Base-by-base conservation (phyloP, 2,797 vertebrate species). In the Galaxias olidus region DNA sequence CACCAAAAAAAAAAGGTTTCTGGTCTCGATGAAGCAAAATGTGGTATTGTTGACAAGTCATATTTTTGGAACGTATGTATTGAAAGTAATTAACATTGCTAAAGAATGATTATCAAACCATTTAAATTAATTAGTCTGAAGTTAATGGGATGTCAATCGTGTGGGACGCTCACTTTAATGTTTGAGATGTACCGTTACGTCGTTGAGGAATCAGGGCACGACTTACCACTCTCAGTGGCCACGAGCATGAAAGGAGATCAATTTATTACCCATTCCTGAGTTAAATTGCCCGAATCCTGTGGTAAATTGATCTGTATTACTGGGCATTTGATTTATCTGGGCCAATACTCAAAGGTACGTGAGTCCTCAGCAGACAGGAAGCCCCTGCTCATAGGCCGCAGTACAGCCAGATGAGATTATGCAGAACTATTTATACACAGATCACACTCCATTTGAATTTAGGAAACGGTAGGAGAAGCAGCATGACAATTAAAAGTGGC, bases 221-320 rank as follows among this genome's bases (percentile, higher is more conserved):
- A 18, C 53, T 59, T 13, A 43, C 46, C 57, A 61, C 47, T 54
- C n/a, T 17, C 69, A 68, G 62, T 60, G 45, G 41, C 58, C 18
- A 46, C 15, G 17, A 65, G 40, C 61, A 14, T 45, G 20, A 19
- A 48, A 67, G 50, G 42, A 65, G 56, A 65, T 30, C 61, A 64
- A 73, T 74, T 63, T 71, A 65, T 72, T 63, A 71, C 52, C 47
- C 57, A 67, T 66, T 58, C 61, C 57, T 66, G 69, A 19, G 54
- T 54, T 68, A 55, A 61, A 66, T 66, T 75, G 75, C 59, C 63
- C 51, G 47, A 49, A 60, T 77, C 72, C 66, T 51, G 69, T 56
- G 42, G 64, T 57, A 52, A 72, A 65, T 71, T 61, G 58, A 63
- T 60, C 66, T 64, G 66, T 69, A 70, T 70, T 66, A 57, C 50